Conservation (phyloP, 37 sponge, comb jelly and placozoan species). For the Cladorhizidae sp. region DNA sequence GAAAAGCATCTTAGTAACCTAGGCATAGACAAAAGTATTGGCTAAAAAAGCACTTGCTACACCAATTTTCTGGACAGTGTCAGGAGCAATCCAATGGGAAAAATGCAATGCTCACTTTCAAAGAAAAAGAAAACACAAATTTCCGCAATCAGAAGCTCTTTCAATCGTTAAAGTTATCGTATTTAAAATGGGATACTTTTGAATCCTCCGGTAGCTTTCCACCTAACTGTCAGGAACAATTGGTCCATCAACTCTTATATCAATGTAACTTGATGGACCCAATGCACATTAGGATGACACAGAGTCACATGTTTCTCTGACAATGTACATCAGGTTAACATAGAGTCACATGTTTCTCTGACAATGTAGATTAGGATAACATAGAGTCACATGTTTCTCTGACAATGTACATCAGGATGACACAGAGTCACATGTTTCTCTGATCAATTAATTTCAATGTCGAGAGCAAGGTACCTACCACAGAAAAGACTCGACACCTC, state of each 20-base stretch:
- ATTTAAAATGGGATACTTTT: not conserved
- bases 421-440: not conserved
- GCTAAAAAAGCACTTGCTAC: not conserved
- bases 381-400: too few species aligned
- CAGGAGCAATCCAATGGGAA: too few species aligned
- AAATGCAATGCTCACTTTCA: not conserved
- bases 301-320: not conserved
- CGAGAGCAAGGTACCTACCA: not conserved
- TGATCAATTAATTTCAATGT: not conserved
- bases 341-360: too few species aligned
- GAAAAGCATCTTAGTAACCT: not conserved
- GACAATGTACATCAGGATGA: conserved; percentile 2
- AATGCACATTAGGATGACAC: not conserved
- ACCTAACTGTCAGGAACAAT: not conserved
- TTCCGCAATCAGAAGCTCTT: not conserved
- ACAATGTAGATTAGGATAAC: too few species aligned
- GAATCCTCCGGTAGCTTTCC: not conserved
- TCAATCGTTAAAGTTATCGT: not conserved
- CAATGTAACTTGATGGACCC: not conserved
- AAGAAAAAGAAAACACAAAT: not conserved
- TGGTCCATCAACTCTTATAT: not conserved
- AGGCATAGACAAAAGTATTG: not conserved
- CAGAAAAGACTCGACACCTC: not conserved
- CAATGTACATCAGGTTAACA: too few species aligned
- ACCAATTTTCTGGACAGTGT: not conserved